Evolutionary conservation across 1,140 invertebrate genomes (phyloP), one percentile per base, ranked within the genome.

Genomic region (Drusus annulatus): DNA sequence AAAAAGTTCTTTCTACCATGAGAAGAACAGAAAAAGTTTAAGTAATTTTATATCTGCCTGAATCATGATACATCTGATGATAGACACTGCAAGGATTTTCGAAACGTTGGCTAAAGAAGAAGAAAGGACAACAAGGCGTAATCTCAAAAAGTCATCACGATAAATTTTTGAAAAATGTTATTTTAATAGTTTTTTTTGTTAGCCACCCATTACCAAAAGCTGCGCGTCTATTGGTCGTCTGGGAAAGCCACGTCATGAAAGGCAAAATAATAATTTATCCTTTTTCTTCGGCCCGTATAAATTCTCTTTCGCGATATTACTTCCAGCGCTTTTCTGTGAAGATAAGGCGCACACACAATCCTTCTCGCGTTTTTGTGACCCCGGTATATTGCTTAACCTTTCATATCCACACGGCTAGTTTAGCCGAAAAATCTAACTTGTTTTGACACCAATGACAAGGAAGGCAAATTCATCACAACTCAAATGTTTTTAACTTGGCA

Each of bases 241-340:
- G 71, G 51, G 17, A 36, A 36, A 36, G 36, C 23, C 31, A 8
- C 31, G 36, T 50, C 17, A 17, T 45, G 36, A 69, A 65, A 69
- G 65, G 31, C 31, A 69, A 69, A 69, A 69, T 23, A 69, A 69
- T 69, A 69, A 69, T 69, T n/a, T 74, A 74, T 74, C 28, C 52
- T 56, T 74, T 21, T 74, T 16, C 19, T 23, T 28, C 31, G 0
- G 52, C 69, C 69, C 69, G 69, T 74, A 74, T 74, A 19, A n/a
- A 36, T 17, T 17, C 69, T 54, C 36, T 25, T 56, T 17, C 62
- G n/a, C 16, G 1, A 54, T 52, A 56, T 74, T 74, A 74, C 56
- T 74, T 69, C 36, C 28, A 69, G 23, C 31, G 65, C 65, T 69
- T 69, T 74, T 25, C 69, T 74, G 2, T 45, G 8, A 10, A 74